Conservation (phyloP, 2,113 vertebrate species). For the Coryphaenoides rupestris region DNA sequence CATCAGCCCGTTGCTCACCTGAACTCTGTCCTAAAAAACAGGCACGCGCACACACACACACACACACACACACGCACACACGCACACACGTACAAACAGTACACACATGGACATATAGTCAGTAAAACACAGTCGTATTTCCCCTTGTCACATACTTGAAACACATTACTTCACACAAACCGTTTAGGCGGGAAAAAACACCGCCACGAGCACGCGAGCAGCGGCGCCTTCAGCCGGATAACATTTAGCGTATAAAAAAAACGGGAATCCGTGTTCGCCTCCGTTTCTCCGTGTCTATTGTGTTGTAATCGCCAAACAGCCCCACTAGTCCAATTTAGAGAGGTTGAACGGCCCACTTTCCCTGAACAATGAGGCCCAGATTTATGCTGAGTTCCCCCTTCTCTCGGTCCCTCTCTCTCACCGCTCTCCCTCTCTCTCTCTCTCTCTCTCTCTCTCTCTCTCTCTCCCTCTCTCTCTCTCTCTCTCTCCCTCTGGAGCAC, state of each 20-base stretch:
- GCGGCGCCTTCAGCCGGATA: too few relatives aligned
- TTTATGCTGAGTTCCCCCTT: neutral
- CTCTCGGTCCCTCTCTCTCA: too few relatives aligned
- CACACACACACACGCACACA: slow-evolving; percentile 25
- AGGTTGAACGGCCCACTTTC: neutral
- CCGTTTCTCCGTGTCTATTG: too few relatives aligned
- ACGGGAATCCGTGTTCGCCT: too few relatives aligned
- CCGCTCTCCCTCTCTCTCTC: too few relatives aligned
- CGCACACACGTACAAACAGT: slow-evolving; percentile 12
- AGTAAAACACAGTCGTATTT: neutral
- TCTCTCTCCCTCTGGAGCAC: too few relatives aligned
- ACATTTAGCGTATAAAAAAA: too few relatives aligned
- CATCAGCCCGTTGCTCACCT: slow-evolving; percentile 84
- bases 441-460: too few relatives aligned
- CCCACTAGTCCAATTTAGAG: neutral
- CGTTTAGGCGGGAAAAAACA: too few relatives aligned
- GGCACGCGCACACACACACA: slow-evolving; percentile 22
- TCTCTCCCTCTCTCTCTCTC: too few relatives aligned
- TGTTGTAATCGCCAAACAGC: neutral
- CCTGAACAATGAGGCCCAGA: neutral
- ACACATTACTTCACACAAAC: neutral
- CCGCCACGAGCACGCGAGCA: too few relatives aligned
- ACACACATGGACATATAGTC: slow-evolving; percentile 21
- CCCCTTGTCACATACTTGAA: neutral
- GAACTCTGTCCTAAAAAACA: slow-evolving; percentile 82